These are phyloP conservation scores for Noctua janthe DNA, from an alignment of 2,888 invertebrate species.

Conservation along the genomic window DNA sequence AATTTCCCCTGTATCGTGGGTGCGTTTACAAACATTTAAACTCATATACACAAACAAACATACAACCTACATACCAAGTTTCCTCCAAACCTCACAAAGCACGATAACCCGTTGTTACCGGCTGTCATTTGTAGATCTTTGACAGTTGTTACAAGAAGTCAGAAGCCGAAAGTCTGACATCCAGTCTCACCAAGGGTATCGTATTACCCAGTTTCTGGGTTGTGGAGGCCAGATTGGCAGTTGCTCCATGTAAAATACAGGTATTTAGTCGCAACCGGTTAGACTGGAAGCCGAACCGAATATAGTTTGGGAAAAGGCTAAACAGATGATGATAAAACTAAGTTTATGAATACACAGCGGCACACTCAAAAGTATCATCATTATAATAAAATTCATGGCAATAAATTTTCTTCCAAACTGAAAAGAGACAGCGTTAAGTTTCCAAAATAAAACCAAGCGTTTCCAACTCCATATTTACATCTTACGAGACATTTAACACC, in stretches of 20 bases:
- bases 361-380: not conserved
- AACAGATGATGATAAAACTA: not conserved
- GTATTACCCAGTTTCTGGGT: not conserved
- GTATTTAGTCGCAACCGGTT: not conserved
- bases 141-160: not conserved
- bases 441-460: constrained; percentile 12
- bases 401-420: constrained; percentile 15
- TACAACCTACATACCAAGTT: not conserved
- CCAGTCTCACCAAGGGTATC: not conserved
- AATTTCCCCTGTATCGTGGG: too few relatives aligned
- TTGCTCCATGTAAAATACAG: not conserved
- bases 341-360: not conserved
- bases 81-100: too few relatives aligned
- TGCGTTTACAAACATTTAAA: too few relatives aligned
- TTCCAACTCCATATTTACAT: constrained; percentile 22
- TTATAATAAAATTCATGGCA: not conserved
- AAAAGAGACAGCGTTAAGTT: constrained; percentile 2
- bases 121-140: not conserved
- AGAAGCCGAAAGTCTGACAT: not conserved
- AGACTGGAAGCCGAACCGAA: not conserved
- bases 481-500: constrained; percentile 30
- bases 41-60: too few relatives aligned
- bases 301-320: not conserved
- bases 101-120: not conserved
- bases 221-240: not conserved